Base-by-base conservation (phyloP, 2,888 invertebrate species). In the Latheticus oryzae region DNA sequence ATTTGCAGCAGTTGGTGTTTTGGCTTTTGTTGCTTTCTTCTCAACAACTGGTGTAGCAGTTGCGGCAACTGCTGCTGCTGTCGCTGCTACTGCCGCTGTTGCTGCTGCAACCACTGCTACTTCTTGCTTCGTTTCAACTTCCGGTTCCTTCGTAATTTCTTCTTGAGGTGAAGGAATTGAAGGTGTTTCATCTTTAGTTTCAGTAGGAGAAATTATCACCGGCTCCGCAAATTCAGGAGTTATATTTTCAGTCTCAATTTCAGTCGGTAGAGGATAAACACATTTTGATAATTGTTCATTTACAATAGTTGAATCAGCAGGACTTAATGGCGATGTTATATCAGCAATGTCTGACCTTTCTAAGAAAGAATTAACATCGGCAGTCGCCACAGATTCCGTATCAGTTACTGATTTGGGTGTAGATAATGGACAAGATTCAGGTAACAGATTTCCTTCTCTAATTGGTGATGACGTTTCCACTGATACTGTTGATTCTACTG, bases 221-320 rank as follows among this genome's bases (percentile, higher is more conserved):
- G 67, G 66, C 51, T 71, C 71, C 2, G 74, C 69, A 61, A 67
- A 74, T 61, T 76, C 72, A 1, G 73, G 72, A 26, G 62, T 43
- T 51, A 76, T 73, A 16, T 67, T 65, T 52, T 76, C 75, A 60
- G 73, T 73, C 67, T 67, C 67, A 47, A 69, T 62, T 21, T 66
- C 64, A 9, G 56, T 45, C 0, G 62, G 60, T 19, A 59, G 40
- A 12, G 61, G 69, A 37, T 58, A 62, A 7, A 63, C 62, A 42
- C 62, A 66, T 52, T 35, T 68, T 15, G 26, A 40, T 28, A 52
- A 51, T 9, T 57, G 57, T 33, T 63, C 56, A 40, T 53, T 54
- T 28, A 52, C 15, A 42, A 59, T 33, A 4, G 37, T 42, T 2
- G 13, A 38, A 35, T 37, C 55, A 9, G 35, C 59, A 9, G 58